phyloP scores from a whole-genome alignment of 1,140 invertebrate species.

The Neelides sp. region DNA sequence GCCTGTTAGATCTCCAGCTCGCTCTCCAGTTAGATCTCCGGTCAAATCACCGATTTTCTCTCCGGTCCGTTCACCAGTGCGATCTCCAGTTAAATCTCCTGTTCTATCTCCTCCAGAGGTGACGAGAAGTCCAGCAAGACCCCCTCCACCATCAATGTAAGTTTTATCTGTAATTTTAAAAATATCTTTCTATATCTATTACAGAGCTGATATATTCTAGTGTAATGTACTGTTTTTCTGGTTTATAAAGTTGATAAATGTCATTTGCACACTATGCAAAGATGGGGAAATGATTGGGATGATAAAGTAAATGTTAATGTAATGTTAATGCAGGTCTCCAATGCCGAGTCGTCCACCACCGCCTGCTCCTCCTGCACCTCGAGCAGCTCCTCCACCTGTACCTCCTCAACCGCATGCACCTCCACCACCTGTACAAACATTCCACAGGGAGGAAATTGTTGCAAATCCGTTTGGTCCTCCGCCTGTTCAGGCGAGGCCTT shows the following conservation, averaged over 20 bases:
- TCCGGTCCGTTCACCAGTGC: too few species aligned
- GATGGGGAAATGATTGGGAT: too few species aligned
- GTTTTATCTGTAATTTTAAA: too few species aligned
- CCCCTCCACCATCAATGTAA: too few species aligned
- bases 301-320: not conserved
- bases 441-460: conserved; percentile 8
- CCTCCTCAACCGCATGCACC: conserved; percentile 19
- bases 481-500: conserved; percentile 15
- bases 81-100: too few species aligned
- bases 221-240: too few species aligned
- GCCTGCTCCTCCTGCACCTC: conserved; percentile 36
- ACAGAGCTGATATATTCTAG: not conserved
- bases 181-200: not conserved
- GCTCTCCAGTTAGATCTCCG: conserved; percentile 34
- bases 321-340: conserved; percentile 15
- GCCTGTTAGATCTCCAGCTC: conserved; percentile 14
- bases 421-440: conserved; percentile 11
- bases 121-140: too few species aligned
- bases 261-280: too few species aligned
- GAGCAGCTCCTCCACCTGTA: conserved; percentile 29
- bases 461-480: conserved; percentile 7
- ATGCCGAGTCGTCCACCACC: conserved; percentile 28
- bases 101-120: too few species aligned
- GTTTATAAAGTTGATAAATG: too few species aligned
- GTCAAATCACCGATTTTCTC: conserved; percentile 28